Evolutionary conservation across 1,140 invertebrate genomes (phyloP).

Genomic region (Ladona fulva): DNA sequence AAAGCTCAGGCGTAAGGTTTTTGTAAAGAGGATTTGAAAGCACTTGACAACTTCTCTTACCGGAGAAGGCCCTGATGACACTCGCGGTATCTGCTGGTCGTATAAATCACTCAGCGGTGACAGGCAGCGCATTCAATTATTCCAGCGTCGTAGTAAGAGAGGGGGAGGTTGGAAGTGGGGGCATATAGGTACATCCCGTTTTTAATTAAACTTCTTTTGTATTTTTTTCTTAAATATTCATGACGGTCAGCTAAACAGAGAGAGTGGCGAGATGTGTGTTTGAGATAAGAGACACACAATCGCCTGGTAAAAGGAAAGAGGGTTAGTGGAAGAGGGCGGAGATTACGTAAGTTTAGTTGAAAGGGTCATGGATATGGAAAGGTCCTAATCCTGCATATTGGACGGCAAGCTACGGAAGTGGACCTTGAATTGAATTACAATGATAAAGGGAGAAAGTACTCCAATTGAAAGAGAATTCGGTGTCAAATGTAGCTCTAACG

Average conservation of each 20-base stretch:
- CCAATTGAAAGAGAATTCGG: no score
- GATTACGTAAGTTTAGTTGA: no score
- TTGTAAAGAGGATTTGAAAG: background rate
- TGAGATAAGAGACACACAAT: background rate
- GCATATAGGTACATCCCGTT: background rate
- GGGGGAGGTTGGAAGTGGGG: background rate
- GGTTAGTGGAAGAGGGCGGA: background rate
- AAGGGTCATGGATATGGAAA: no score
- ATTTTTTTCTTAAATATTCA: slow-evolving; percentile 5
- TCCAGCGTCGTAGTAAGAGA: background rate
- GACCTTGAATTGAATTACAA: no score
- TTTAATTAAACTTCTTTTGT: slow-evolving; percentile 11
- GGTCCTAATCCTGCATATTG: no score
- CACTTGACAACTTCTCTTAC: background rate
- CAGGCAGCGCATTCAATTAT: background rate
- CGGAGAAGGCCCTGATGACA: background rate
- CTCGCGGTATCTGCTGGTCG: background rate
- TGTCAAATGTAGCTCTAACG: no score
- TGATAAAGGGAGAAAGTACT: no score
- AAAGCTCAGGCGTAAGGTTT: no score
- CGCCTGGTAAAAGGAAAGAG: background rate
- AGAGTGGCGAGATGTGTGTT: background rate
- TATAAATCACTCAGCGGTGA: background rate
- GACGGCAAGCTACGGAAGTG: no score
- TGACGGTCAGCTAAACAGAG: background rate